Evolutionary conservation across 1,140 invertebrate genomes (phyloP).

Genomic region (Halesus radiatus): DNA sequence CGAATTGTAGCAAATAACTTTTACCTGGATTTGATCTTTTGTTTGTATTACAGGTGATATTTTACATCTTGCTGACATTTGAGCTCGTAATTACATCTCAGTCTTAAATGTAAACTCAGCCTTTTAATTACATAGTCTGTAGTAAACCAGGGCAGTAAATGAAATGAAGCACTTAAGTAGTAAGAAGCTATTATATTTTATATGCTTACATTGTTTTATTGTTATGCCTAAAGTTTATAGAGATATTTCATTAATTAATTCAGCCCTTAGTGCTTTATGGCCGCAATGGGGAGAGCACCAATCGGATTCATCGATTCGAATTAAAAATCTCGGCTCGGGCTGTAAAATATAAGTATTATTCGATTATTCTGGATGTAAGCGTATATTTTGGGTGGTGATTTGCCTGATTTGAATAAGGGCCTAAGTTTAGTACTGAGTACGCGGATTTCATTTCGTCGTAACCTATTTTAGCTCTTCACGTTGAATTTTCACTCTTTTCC

Average conservation of each 20-base stretch:
- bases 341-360: constrained; percentile 35
- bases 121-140: neutral
- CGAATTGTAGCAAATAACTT: too few relatives aligned
- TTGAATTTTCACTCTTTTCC: too few relatives aligned
- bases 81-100: too few relatives aligned
- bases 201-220: constrained; percentile 33
- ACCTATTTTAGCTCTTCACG: neutral
- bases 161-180: constrained; percentile 8
- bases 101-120: too few relatives aligned
- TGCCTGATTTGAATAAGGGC: neutral
- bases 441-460: neutral
- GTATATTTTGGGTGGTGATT: constrained; percentile 21
- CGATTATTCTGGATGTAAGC: constrained; percentile 11
- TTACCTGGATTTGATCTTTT: too few relatives aligned
- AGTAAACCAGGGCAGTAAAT: constrained; percentile 2
- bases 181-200: neutral
- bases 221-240: constrained; percentile 16
- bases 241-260: constrained; percentile 29
- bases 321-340: constrained; percentile 20
- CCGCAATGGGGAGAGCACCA: neutral
- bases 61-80: too few relatives aligned
- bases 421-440: constrained; percentile 13
- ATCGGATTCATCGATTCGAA: constrained; percentile 34
- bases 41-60: too few relatives aligned
- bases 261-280: constrained; percentile 27